phyloP scores from a whole-genome alignment of 2,113 vertebrate species.

The Neomonachus schauinslandi region DNA sequence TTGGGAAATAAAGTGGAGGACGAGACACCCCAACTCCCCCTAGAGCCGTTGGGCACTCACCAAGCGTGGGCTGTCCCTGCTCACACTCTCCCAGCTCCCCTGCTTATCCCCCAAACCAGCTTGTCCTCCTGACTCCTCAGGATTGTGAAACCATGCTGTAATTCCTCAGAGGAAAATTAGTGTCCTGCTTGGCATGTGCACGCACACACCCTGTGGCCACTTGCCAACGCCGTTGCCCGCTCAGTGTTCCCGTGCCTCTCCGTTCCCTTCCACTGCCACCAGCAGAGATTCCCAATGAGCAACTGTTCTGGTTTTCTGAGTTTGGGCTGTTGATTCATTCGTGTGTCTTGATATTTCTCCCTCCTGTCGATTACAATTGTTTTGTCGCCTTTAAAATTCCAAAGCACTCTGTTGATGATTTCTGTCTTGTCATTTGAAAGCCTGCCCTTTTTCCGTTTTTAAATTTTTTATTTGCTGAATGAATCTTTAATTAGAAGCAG shows the following conservation, averaged over 20 bases:
- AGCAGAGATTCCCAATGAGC: not conserved
- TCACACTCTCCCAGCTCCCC: not conserved
- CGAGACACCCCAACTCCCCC: rapidly evolving
- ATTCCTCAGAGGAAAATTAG: not conserved
- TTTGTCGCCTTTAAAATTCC: not conserved
- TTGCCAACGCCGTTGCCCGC: rapidly evolving
- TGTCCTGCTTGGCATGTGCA: not conserved
- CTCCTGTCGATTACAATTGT: not conserved
- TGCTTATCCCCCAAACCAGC: no score
- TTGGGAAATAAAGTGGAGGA: not conserved
- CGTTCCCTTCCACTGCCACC: not conserved
- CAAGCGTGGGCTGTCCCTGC: not conserved
- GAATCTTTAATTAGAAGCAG: not conserved
- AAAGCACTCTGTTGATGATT: not conserved
- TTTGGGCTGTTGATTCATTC: not conserved
- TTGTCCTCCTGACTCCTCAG: not conserved
- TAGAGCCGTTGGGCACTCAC: not conserved
- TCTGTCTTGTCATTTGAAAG: not conserved
- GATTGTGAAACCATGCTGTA: not conserved
- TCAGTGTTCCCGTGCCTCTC: not conserved
- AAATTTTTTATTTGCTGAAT: not conserved
- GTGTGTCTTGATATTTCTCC: not conserved
- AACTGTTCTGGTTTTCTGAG: not conserved
- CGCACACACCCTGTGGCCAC: not conserved
- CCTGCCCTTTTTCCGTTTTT: not conserved